These are phyloP conservation scores for Eupeodes latifasciatus DNA, from an alignment of 2,888 invertebrate genomes.

Conservation along the genomic window DNA sequence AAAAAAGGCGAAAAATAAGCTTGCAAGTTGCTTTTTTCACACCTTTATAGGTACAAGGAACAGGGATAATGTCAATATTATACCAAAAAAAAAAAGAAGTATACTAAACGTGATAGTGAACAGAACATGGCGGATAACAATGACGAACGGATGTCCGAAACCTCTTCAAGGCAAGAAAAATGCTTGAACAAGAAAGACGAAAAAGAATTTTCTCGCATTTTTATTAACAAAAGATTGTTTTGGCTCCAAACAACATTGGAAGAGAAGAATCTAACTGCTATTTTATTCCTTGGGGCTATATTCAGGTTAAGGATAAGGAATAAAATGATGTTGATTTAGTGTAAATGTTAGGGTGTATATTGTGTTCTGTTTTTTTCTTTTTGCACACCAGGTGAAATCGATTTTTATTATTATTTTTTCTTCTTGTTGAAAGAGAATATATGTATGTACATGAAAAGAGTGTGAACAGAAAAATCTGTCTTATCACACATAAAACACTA, in stretches of 20 bases:
- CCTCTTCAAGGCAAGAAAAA: slow-evolving; percentile 36
- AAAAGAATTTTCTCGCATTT: background rate
- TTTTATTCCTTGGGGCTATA: slow-evolving; percentile 1
- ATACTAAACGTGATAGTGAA: slow-evolving; percentile 13
- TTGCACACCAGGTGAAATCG: slow-evolving; percentile 60
- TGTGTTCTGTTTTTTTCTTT: background rate
- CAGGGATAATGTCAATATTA: slow-evolving; percentile 43
- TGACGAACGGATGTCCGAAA: slow-evolving; percentile 66
- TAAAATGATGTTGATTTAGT: slow-evolving; percentile 1
- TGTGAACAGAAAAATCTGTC: slow-evolving; percentile 10
- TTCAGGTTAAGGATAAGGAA: slow-evolving; percentile 6
- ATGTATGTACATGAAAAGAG: background rate
- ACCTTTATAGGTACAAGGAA: slow-evolving; percentile 32
- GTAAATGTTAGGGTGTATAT: background rate
- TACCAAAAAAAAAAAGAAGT: background rate
- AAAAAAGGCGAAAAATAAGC: slow-evolving; percentile 7
- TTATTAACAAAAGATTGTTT: slow-evolving; percentile 45
- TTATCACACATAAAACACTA: slow-evolving; percentile 34
- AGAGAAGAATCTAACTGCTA: background rate
- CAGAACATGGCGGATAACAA: slow-evolving; percentile 29
- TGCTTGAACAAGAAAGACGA: background rate
- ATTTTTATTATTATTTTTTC: slow-evolving; percentile 23
- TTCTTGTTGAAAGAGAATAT: background rate
- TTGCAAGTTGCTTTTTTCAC: slow-evolving; percentile 21
- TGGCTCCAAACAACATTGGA: background rate